Evolutionary conservation across 92 coral and sea anemone species (phyloP).

Genomic region (Anthopleura xanthogrammica): DNA sequence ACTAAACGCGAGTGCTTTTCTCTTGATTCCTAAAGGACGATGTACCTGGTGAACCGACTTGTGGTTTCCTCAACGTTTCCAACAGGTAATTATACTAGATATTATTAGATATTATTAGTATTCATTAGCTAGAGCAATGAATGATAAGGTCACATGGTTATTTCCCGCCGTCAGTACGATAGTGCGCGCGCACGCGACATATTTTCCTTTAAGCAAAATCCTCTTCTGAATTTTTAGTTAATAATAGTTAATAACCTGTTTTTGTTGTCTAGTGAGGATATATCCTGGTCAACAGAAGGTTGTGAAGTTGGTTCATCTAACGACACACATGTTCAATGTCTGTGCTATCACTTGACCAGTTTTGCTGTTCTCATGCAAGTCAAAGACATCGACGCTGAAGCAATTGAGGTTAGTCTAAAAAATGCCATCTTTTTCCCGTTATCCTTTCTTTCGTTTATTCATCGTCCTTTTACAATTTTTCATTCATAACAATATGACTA

Average conservation of each 20-base stretch:
- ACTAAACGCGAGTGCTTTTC: background rate
- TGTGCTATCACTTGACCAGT: slow-evolving; percentile 85
- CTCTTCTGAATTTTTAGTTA: background rate
- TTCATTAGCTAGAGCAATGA: background rate
- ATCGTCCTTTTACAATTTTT: too few relatives aligned
- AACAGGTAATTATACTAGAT: background rate
- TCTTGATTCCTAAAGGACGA: background rate
- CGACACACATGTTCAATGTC: slow-evolving; percentile 66
- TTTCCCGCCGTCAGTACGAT: background rate
- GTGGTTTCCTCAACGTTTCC: slow-evolving; percentile 27
- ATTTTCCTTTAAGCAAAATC: background rate
- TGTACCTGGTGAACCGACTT: slow-evolving; percentile 19
- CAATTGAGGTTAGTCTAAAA: slow-evolving; percentile 41
- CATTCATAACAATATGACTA: background rate
- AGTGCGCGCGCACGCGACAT: too few relatives aligned
- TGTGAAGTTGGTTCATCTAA: slow-evolving; percentile 51
- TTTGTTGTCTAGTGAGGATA: slow-evolving; percentile 22
- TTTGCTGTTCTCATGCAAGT: slow-evolving; percentile 89
- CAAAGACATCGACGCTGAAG: slow-evolving; percentile 22
- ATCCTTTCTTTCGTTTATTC: too few relatives aligned
- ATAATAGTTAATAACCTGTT: background rate
- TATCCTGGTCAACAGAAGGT: slow-evolving; percentile 86
- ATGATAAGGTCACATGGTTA: background rate
- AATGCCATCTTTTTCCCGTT: too few relatives aligned
- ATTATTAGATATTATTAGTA: background rate